A percentile compares a stretch with the other conserved stretches of the same genome.
Conservation (phyloP, 1,140 invertebrate species). For the Lordiphosa stackelbergi region DNA sequence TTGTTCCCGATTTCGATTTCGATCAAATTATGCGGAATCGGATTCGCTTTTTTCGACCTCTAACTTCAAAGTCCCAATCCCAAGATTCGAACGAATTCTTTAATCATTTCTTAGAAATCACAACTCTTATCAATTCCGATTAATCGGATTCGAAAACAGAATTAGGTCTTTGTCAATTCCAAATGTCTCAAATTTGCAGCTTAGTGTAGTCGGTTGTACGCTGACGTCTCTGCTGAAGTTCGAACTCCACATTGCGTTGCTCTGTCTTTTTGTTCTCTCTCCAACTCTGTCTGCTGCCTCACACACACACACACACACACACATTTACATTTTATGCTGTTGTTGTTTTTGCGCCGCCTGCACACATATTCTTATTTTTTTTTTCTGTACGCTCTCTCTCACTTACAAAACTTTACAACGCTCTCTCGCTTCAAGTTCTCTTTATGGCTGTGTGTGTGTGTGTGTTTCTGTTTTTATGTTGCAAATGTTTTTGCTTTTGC, state of each 20-base stretch:
- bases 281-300: constrained; percentile 63
- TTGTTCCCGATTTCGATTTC: too few relatives aligned
- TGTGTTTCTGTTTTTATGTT: constrained; percentile 10
- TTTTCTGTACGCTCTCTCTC: constrained; percentile 28
- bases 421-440: constrained; percentile 27
- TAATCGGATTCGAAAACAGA: too few relatives aligned
- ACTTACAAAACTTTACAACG: constrained; percentile 56
- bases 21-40: too few relatives aligned
- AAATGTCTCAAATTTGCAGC: background rate
- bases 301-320: constrained; percentile 29
- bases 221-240: constrained; percentile 28
- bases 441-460: constrained; percentile 1
- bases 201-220: constrained; percentile 16
- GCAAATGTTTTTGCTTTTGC: constrained; percentile 65
- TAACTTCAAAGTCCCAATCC: too few relatives aligned
- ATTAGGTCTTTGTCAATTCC: too few relatives aligned
- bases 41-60: too few relatives aligned
- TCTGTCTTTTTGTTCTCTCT: constrained; percentile 54
- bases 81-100: too few relatives aligned
- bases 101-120: too few relatives aligned
- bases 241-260: constrained; percentile 34
- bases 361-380: constrained; percentile 58
- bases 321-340: constrained; percentile 4
- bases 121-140: too few relatives aligned
- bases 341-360: constrained; percentile 31